Evolutionary conservation across 2,888 invertebrate species (phyloP), one percentile per base, ranked within the genome.

Genomic region (Danaus chrysippus): DNA sequence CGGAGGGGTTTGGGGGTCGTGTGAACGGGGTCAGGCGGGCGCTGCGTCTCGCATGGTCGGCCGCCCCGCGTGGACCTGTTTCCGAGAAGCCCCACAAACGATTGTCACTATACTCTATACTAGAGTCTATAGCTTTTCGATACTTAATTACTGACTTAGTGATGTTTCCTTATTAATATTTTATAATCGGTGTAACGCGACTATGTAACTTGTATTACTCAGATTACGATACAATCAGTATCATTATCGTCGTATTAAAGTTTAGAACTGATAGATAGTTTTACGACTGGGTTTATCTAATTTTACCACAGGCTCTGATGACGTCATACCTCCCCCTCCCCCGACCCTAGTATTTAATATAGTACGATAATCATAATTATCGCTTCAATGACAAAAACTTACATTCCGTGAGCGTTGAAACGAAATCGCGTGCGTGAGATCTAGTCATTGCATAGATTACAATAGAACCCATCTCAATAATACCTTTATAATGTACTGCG

Each of bases 21-120:
- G 90, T 79, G 89, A 91, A 91, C 82, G 83, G 74, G 89, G 90
- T 87, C 87, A 89, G 73, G 84, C 86, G 83, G 86, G 76, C 86
- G 84, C 76, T 73, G 72, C 78, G 86, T 82, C 81, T 72, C 87
- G 89, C 87, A 77, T 82, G 81, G 84, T 66, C 79, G 84, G 66
- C 71, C 74, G 73, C 82, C 72, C 78, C 54, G 49, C 63, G 63
- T 62, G 49, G 42, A 56, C 43, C 41, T 41, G 10, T 44, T 17
- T 49, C 23, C 2, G 49, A 9, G 54, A 59, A 55, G 17, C 49
- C 17, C 10, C 15, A 49, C 49, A 17, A 17, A 10, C 10, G 49
- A 49, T 15, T 49, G 9, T 49, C 11, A 17, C 17, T 17, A 49
- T 49, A 10, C 17, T 17, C 17, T 13, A 15, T 49, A 49, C 49